Conservation (phyloP, 2,797 vertebrate species). For the Clamator glandarius region DNA sequence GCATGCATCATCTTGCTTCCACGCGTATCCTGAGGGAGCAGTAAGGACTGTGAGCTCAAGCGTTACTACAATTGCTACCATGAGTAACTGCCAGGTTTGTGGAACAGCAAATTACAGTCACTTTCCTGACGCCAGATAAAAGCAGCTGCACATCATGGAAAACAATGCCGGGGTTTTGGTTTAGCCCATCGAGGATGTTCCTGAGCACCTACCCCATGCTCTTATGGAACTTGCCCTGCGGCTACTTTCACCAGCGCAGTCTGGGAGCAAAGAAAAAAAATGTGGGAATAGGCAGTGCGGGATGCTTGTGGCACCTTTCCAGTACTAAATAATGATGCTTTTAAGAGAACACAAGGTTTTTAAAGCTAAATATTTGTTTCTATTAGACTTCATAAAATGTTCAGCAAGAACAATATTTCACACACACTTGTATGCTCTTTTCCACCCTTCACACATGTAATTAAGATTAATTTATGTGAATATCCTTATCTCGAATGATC, state of each 20-base stretch:
- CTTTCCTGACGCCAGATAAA: slow-evolving; percentile 55
- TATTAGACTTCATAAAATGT: not conserved
- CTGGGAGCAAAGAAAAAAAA: slow-evolving; percentile 1
- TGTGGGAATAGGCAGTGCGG: slow-evolving; percentile 21
- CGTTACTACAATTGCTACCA: slow-evolving; percentile 9
- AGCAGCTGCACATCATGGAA: not conserved
- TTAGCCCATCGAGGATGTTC: not conserved
- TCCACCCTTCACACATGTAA: not conserved
- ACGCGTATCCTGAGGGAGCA: slow-evolving; percentile 28
- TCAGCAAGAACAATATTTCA: not conserved
- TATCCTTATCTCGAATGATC: not conserved
- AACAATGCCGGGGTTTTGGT: slow-evolving; percentile 47
- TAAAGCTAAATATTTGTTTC: slow-evolving; percentile 1
- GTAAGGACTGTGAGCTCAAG: not conserved
- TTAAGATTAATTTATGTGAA: not conserved
- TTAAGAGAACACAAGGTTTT: not conserved
- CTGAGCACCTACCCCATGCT: not conserved
- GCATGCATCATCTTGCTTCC: slow-evolving; percentile 42
- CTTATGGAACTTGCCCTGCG: slow-evolving; percentile 44
- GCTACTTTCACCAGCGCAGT: slow-evolving; percentile 11
- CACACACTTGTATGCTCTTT: not conserved
- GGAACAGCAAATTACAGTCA: slow-evolving; percentile 55
- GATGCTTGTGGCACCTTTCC: slow-evolving; percentile 33
- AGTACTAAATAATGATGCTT: not conserved
- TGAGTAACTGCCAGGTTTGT: slow-evolving; percentile 25